Percentiles rank a stretch among this genome's conserved stretches.
phyloP scores from a whole-genome alignment of 1,140 invertebrate genomes.

The Diuraphis noxia region DNA sequence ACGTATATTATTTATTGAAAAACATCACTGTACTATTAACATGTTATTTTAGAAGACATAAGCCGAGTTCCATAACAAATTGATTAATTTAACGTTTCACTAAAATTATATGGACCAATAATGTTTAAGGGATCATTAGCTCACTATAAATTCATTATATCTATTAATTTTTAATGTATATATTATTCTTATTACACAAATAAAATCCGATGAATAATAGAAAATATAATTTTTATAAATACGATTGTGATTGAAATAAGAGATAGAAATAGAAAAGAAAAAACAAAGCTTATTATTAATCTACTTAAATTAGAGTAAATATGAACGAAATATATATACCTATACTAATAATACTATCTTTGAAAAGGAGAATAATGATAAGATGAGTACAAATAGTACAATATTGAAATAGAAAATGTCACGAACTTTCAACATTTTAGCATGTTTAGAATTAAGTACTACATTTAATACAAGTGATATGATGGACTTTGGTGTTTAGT shows the following conservation, averaged over 20 bases:
- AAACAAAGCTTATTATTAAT: no score
- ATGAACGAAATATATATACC: not conserved
- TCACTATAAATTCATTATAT: not conserved
- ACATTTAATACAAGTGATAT: no score
- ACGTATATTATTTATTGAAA: not conserved
- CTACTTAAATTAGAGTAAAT: not conserved
- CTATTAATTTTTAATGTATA: no score
- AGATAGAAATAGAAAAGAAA: not conserved
- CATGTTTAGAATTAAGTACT: no score
- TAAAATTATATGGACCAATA: not conserved
- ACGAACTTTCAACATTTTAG: no score
- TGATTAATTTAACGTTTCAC: not conserved
- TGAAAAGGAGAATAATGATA: no score
- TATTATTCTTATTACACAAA: not conserved
- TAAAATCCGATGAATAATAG: not conserved
- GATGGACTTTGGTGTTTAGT: no score
- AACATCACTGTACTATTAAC: not conserved
- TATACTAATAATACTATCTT: no score
- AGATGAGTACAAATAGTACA: no score
- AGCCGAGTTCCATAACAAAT: not conserved
- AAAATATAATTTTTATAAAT: not conserved
- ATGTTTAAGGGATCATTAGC: no score
- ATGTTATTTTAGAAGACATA: not conserved
- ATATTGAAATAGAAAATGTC: no score
- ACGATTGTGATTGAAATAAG: not conserved